These are phyloP conservation scores for Bombus soroeensis DNA, from an alignment of 1,140 invertebrate genomes.

Conservation along the genomic window DNA sequence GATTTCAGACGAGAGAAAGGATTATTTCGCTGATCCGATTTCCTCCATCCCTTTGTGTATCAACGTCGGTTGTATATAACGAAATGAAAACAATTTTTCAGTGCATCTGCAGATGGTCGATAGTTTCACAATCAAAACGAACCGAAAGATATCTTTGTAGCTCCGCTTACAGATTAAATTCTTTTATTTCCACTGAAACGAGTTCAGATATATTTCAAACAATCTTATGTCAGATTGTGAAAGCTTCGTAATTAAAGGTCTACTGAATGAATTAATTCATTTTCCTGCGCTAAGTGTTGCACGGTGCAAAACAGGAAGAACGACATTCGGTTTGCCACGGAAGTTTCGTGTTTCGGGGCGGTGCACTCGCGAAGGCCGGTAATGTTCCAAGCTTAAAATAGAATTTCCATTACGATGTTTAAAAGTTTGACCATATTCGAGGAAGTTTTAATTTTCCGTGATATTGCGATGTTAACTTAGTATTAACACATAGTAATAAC, in stretches of 20 bases:
- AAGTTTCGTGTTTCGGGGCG: constrained; percentile 78
- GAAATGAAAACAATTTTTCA: constrained; percentile 25
- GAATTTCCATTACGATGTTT: constrained; percentile 35
- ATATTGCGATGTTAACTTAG: not conserved
- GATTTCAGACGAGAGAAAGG: constrained; percentile 21
- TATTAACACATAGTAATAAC: not conserved
- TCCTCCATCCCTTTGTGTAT: not conserved
- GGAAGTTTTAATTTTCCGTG: not conserved
- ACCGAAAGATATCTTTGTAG: not conserved
- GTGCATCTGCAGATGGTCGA: constrained; percentile 17
- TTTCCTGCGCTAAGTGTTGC: not conserved
- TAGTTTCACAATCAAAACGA: not conserved
- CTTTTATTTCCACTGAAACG: not conserved
- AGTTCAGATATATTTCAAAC: not conserved
- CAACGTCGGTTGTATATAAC: not conserved
- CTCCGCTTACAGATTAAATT: not conserved
- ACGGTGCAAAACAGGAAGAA: constrained; percentile 55
- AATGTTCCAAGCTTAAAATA: constrained; percentile 55
- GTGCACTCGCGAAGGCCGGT: constrained; percentile 52
- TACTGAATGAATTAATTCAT: not conserved
- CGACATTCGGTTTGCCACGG: constrained; percentile 69
- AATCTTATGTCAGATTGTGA: not conserved
- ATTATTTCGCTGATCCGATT: constrained; percentile 45
- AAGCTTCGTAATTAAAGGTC: not conserved
- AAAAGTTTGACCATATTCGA: constrained; percentile 6